Evolutionary conservation across 2,797 vertebrate genomes (phyloP).

Genomic region (Florisuga fusca): DNA sequence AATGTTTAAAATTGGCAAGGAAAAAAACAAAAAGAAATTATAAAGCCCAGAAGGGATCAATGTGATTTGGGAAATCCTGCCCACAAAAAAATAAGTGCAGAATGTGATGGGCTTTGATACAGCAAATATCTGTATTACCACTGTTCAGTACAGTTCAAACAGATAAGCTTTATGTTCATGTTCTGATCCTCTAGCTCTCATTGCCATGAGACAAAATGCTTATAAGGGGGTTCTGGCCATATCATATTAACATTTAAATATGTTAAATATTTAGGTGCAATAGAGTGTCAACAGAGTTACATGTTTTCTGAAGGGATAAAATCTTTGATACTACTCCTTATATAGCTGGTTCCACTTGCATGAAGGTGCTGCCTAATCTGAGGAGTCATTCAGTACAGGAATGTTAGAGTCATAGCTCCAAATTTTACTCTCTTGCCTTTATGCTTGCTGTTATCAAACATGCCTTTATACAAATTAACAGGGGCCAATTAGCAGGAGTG

Average conservation of each 20-base stretch:
- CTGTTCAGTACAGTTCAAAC: neutral
- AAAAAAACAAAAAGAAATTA: neutral
- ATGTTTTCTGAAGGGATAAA: neutral
- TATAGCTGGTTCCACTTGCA: neutral
- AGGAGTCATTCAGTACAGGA: neutral
- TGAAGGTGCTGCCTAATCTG: neutral
- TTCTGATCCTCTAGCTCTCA: neutral
- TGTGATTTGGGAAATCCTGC: neutral
- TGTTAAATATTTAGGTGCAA: neutral
- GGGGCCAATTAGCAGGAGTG: slow-evolving; percentile 17
- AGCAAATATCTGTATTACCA: neutral
- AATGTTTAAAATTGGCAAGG: neutral
- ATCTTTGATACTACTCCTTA: neutral
- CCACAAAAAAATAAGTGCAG: neutral
- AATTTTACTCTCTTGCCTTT: slow-evolving; percentile 22
- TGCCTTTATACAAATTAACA: slow-evolving; percentile 39
- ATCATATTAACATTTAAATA: neutral
- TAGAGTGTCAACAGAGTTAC: neutral
- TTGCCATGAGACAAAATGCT: neutral
- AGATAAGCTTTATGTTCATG: neutral
- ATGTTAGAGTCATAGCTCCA: neutral
- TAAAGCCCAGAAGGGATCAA: neutral
- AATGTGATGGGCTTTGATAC: neutral
- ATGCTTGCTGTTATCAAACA: neutral
- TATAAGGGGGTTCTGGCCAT: neutral